phyloP scores from a whole-genome alignment of 2,888 invertebrate species.

The Anodontia alba region DNA sequence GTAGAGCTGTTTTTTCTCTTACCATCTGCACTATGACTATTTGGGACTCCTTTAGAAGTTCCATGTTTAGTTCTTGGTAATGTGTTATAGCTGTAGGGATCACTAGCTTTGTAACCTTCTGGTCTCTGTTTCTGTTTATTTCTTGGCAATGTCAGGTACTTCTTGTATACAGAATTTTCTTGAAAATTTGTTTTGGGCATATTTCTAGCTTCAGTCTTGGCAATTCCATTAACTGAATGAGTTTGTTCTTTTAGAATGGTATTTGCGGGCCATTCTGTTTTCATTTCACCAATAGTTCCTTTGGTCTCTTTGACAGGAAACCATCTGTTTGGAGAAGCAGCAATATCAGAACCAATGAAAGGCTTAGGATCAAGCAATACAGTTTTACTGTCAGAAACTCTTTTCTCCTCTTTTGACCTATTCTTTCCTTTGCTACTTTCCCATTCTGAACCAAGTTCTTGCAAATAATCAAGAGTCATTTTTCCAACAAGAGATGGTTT shows the following conservation, averaged over 20 bases:
- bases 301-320: constrained; percentile 41
- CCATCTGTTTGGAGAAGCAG: constrained; percentile 56
- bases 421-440: constrained; percentile 43
- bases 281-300: neutral
- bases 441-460: constrained; percentile 75
- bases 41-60: constrained; percentile 10
- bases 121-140: constrained; percentile 13
- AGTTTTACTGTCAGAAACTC: neutral
- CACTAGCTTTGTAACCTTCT: constrained; percentile 5
- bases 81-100: constrained; percentile 27
- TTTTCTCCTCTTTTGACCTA: neutral
- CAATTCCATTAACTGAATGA: neutral
- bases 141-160: constrained; percentile 40
- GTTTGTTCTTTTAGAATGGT: neutral
- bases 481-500: constrained; percentile 66
- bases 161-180: constrained; percentile 21
- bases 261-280: neutral
- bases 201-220: neutral
- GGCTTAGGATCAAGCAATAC: constrained; percentile 26
- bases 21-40: neutral
- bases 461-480: constrained; percentile 75
- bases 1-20: no score
- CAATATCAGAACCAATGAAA: constrained; percentile 51
- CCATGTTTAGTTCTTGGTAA: constrained; percentile 36
- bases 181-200: neutral